These are phyloP conservation scores for Nesidiocoris tenuis DNA, from an alignment of 2,888 invertebrate genomes.

Conservation along the genomic window DNA sequence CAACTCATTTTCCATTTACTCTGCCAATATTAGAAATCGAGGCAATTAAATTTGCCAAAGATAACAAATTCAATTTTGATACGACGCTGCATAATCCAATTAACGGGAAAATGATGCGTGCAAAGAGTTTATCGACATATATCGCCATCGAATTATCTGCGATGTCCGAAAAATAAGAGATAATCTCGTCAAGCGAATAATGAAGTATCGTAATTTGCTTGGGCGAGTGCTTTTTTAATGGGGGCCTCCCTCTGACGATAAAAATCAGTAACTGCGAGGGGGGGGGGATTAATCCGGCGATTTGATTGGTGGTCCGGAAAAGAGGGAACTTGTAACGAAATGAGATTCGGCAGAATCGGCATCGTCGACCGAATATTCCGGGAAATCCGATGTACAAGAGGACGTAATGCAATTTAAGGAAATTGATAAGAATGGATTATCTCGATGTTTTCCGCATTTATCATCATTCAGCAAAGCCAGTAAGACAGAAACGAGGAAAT, in stretches of 20 bases:
- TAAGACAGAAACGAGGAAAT: too few species aligned
- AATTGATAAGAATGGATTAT: too few species aligned
- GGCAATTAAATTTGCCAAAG: neutral
- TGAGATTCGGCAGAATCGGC: slow-evolving; percentile 18
- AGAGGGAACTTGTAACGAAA: neutral
- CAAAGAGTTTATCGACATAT: neutral
- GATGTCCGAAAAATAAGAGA: neutral
- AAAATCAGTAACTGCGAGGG: slow-evolving; percentile 5
- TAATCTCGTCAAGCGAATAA: slow-evolving; percentile 15
- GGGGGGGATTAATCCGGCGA: slow-evolving; percentile 25
- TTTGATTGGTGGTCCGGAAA: slow-evolving; percentile 19
- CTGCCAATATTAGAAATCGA: too few species aligned
- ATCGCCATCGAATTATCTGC: neutral
- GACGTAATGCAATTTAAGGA: too few species aligned
- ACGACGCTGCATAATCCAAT: neutral
- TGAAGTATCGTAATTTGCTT: slow-evolving; percentile 24
- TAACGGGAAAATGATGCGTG: neutral
- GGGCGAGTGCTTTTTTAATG: slow-evolving; percentile 1
- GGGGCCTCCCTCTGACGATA: slow-evolving; percentile 11
- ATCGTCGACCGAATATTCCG: too few species aligned
- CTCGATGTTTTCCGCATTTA: too few species aligned
- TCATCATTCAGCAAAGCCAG: too few species aligned
- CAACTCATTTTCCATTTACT: too few species aligned
- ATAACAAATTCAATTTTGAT: neutral
- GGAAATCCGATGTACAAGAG: too few species aligned